Evolutionary conservation across 2,888 invertebrate genomes (phyloP), one percentile per base, ranked within the genome.

Genomic region (Eupithecia vulgata): DNA sequence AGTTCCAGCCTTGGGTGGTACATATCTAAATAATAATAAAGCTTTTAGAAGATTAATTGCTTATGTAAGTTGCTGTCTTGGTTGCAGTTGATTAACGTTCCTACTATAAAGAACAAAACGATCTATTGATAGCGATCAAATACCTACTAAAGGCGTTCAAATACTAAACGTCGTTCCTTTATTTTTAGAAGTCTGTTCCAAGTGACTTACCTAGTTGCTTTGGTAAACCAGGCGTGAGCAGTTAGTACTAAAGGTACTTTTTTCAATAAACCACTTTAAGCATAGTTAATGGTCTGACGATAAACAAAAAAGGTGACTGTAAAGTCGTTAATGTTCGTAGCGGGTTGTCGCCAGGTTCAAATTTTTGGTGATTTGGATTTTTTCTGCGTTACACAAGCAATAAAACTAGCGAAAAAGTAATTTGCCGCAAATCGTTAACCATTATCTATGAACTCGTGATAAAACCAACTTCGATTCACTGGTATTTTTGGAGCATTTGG

Each of bases 221-320:
- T 52, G 66, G 42, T 67, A 71, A 67, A 67, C 67, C 42, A 66
- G 52, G 71, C 74, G 69, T 74, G 71, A 74, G 68, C 67, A 17
- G 61, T 34, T 66, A 67, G 25, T 25, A 25, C 57, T 57, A 30
- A 21, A 48, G n/a, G 8, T 37, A n/a, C 71, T 67, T 74, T 67
- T 73, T 70, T 74, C 68, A 48, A 21, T 68, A 57, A 73, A 62
- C 48, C 61, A 30, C 34, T 25, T 67, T 42, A 35, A 5, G 25
- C 13, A 64, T 67, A 65, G 59, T 64, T 71, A 71, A 71, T 65
- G 68, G 68, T 71, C 67, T 71, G 67, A 42, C 70, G 42, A 66
- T 68, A 65, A 68, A 59, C 45, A 21, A 66, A 74, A 74, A 71
- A 74, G 66, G 66, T 74, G 68, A 42, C 74, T 69, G 52, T 69